Base-by-base conservation (phyloP, 2,888 invertebrate genomes). In the Boloria selene region DNA sequence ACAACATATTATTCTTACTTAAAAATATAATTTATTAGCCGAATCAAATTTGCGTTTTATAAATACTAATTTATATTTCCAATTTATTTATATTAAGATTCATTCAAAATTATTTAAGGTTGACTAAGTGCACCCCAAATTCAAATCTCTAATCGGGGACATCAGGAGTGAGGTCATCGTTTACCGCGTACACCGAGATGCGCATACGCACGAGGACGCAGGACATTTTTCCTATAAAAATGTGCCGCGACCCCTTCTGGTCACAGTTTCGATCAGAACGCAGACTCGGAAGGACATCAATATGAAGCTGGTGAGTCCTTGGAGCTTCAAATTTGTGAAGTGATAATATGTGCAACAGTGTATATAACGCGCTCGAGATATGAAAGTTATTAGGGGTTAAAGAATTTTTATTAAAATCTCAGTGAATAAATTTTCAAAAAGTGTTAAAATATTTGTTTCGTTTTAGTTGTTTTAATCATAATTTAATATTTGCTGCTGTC, bases 281-380 rank as follows among this genome's bases (percentile, higher is more conserved):
- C 82, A 79, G 79, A 75, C 78, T 77, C 78, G 85, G 87, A 88
- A 91, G 90, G 90, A 91, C 88, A 84, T 75, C 76, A 83, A 83
- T 73, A 91, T 91, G 91, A 91, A 84, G 81, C 84, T 88, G 92
- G 92, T 92, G 86, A 92, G 92, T 90, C 90, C 91, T 90, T 89
- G 79, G 70, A 70, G 65, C 64, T 75, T 56, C 14, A 44, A 69
- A 72, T 76, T 74, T 72, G 65, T 70, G 74, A 68, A 73, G 81
- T 82, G 79, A 66, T 77, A 79, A 81, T 62, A 68, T 68, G 70
- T 73, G 64, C 58, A 61, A 18, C 38, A 64, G 55, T 64, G 65
- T 51, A 62, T 68, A 22, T 22, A 67, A 64, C 52, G 49, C 64
- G 17, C 62, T 67, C 14, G 5, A 47, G 31, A 59, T 17, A 49